These are phyloP conservation scores for Gobius niger DNA, from an alignment of 2,113 vertebrate species.

Conservation along the genomic window DNA sequence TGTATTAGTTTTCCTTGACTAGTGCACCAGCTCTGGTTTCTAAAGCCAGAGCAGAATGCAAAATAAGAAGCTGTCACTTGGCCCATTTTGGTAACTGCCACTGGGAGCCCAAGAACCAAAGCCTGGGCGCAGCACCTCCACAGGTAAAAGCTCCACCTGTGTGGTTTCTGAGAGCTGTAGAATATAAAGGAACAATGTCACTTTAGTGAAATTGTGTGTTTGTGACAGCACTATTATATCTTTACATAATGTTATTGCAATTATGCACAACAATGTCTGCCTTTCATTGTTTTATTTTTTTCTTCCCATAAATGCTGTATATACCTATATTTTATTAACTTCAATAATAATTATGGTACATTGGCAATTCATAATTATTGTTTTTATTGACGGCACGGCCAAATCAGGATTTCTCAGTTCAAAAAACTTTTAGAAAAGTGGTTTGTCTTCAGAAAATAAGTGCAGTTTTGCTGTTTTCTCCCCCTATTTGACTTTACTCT, in stretches of 20 bases:
- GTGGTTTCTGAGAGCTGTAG: constrained; percentile 2
- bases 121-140: constrained; percentile 17
- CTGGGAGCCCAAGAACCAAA: constrained; percentile 18
- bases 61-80: constrained; percentile 52
- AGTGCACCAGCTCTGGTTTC: neutral
- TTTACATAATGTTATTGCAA: neutral
- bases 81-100: constrained; percentile 50
- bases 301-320: neutral
- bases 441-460: too few species aligned
- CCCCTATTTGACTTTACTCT: neutral
- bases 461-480: constrained; percentile 3
- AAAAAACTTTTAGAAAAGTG: neutral
- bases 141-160: constrained; percentile 26
- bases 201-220: constrained; percentile 23
- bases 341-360: neutral
- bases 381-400: neutral
- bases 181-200: constrained; percentile 41
- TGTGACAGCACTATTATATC: neutral
- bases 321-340: neutral
- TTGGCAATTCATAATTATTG: neutral
- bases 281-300: neutral
- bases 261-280: neutral
- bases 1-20: constrained; percentile 34
- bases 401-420: neutral
- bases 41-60: constrained; percentile 30